phyloP scores from a whole-genome alignment of 37 sponge, comb jelly and placozoan genomes.

The Cliona cf. orientalis region DNA sequence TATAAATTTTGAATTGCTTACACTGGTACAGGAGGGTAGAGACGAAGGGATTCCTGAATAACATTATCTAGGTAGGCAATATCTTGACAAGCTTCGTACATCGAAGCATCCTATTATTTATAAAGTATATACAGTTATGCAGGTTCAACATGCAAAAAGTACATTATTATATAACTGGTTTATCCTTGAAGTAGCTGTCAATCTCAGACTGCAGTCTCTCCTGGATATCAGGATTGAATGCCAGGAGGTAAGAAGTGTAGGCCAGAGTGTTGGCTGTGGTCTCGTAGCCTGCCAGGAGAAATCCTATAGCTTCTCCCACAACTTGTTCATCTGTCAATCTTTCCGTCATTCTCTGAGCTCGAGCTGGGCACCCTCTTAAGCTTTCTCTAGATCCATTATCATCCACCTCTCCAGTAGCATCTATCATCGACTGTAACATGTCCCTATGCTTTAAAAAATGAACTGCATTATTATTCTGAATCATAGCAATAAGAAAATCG shows the following conservation, averaged over 20 bases:
- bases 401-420: too few species aligned
- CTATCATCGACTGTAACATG: too few species aligned
- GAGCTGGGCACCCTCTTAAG: neutral
- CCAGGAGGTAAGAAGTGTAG: slow-evolving; percentile 56
- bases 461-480: too few species aligned
- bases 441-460: too few species aligned
- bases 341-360: neutral
- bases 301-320: slow-evolving; percentile 33
- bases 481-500: too few species aligned
- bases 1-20: too few species aligned
- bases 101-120: slow-evolving; percentile 57
- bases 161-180: neutral
- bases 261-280: slow-evolving; percentile 69
- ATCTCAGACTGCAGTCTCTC: slow-evolving; percentile 57
- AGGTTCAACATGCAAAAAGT: neutral
- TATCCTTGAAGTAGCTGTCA: slow-evolving; percentile 34
- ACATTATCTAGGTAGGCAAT: slow-evolving; percentile 77
- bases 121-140: too few species aligned
- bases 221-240: slow-evolving; percentile 52
- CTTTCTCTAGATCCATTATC: neutral
- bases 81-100: slow-evolving; percentile 70
- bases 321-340: slow-evolving; percentile 66
- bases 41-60: slow-evolving; percentile 68
- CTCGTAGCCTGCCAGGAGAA: slow-evolving; percentile 77
- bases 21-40: slow-evolving; percentile 71